These are phyloP conservation scores for Chelidonichthys spinosus DNA, from an alignment of 2,797 vertebrate genomes.

Conservation along the genomic window DNA sequence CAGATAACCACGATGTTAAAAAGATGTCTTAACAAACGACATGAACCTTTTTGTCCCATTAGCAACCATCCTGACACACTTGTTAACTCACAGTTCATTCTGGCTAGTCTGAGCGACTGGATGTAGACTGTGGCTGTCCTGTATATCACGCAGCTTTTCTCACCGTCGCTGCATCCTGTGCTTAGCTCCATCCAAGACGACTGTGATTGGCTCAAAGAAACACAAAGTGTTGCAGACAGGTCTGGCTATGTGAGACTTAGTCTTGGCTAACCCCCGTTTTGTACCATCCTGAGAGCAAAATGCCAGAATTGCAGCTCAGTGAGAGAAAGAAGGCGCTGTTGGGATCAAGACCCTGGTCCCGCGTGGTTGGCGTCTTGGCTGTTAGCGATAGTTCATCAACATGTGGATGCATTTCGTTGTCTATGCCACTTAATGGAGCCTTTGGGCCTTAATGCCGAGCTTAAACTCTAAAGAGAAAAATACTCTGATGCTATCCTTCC, in stretches of 20 bases:
- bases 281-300: neutral
- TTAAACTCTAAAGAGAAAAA: conserved; percentile 26
- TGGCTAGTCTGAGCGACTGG: too few species aligned
- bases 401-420: neutral
- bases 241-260: neutral
- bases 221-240: neutral
- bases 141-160: neutral
- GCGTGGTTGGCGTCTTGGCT: neutral
- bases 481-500: conserved; percentile 44
- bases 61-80: too few species aligned
- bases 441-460: neutral
- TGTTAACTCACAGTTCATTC: too few species aligned
- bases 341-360: neutral
- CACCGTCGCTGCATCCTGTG: too few species aligned
- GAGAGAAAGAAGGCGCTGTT: neutral
- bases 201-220: neutral
- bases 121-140: too few species aligned
- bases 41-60: too few species aligned
- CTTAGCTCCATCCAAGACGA: neutral
- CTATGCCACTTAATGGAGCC: neutral
- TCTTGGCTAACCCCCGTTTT: neutral
- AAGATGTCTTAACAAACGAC: too few species aligned
- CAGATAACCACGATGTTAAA: too few species aligned
- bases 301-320: neutral
- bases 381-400: neutral